Evolutionary conservation across 2,888 invertebrate genomes (phyloP), one percentile per base, ranked within the genome.

Genomic region (Anaspis maculata): DNA sequence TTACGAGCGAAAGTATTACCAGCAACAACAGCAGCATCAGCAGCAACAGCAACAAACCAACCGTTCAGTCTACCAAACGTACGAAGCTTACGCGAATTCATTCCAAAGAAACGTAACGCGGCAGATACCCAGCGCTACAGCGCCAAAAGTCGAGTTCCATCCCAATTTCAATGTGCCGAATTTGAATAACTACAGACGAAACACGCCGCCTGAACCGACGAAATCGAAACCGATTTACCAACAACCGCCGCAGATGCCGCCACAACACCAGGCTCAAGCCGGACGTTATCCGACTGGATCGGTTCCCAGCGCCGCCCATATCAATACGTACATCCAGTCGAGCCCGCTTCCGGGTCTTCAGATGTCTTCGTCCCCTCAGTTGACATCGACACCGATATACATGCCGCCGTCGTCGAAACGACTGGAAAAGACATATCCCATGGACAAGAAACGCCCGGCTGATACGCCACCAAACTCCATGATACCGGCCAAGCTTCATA

Each of bases 141-240:
- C 81, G 13, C 83, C 84, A 6, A 82, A 84, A 64, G 80, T 86
- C 7, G 83, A 87, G 59, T 86, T 87, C 54, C 73, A 77, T 21
- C 85, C 85, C 1, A 80, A 85, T 57, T 86, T 86, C 47, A 69
- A 67, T 48, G 69, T 72, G 26, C 70, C 61, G 7, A 34, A 55
- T 3, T 33, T 58, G 25, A 51, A 45, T 30, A 11, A 10, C 11
- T 24, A 24, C 24, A 24, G 10, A 24, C 9, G 12, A 9, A 24
- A 24, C 24, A 24, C 5, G 6, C 4, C 5, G 6, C 7, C 11
- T 5, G 4, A 24, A 26, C 15, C 26, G n/a, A 19, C 29, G 14
- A 34, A 34, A 15, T 27, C n/a, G n/a, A n/a, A n/a, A n/a, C n/a
- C n/a, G n/a, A n/a, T 30, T 23, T 12, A 16, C 15, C 19, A 30